Base-by-base conservation (phyloP, 2,888 invertebrate species). In the Lycaena phlaeas region DNA sequence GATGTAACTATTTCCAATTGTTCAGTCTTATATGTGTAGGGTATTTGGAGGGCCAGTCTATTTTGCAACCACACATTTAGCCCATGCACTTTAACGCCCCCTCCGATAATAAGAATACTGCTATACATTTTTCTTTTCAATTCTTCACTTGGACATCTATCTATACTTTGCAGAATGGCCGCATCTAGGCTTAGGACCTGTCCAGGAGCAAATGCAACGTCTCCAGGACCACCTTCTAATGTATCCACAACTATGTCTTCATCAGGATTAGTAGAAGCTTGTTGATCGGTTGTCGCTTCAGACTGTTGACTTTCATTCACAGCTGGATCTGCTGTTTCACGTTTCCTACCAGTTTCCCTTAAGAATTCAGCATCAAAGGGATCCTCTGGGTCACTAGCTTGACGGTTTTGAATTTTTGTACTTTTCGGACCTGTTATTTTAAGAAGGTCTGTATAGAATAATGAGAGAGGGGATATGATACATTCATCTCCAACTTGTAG, bases 91-190 rank as follows among this genome's bases (percentile, higher is more conserved):
- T 96, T 96, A 63, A 95, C 92, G 1, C 96, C 96, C 2, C 96
- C 96, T 4, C 97, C 97, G 4, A 97, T 94, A 1, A 97, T 89
- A 14, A 97, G 79, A 47, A 97, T 93, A 57, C 93, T 94, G 41
- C 94, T 94, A 65, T 95, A 97, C 96, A 97, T 96, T 76, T 96
- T 95, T 31, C 94, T 86, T 69, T 96, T 96, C 42, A 96, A 72
- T 53, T 97, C 97, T 51, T 96, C 96, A 40, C 88, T 92, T 3
- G 91, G 89, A 74, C 96, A 96, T 55, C 93, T 88, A 58, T 96
- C 96, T 50, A 98, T 96, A 58, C 97, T 94, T 60, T 95, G 93
- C 1, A 97, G 73, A 46, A 97, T 92, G 0, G 96, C 97, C 57
- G 95, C 93, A 71, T 97, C 97, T 38, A 98, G 72, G 0, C 96